Conservation (phyloP, 30 jellyfish, hydroid and myxozoan genomes). For the Hydractinia echinata region DNA sequence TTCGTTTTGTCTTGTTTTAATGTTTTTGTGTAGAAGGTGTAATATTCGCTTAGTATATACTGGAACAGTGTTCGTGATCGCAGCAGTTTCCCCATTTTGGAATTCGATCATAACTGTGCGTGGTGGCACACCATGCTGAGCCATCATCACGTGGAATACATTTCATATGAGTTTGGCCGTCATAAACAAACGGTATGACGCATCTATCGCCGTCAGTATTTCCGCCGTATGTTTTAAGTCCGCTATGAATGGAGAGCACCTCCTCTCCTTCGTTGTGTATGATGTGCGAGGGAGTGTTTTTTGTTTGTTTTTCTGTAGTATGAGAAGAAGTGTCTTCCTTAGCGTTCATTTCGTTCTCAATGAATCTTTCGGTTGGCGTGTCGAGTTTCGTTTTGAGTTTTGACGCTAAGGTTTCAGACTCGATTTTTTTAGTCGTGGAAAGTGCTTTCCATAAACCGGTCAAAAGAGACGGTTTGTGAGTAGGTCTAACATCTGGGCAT, state of each 20-base stretch:
- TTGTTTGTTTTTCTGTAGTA: not conserved
- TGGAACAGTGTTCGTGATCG: not conserved
- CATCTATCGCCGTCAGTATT: slow-evolving; percentile 15
- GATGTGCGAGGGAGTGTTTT: not conserved
- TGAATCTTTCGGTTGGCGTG: no score
- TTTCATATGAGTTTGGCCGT: slow-evolving; percentile 20
- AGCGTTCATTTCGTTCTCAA: not conserved
- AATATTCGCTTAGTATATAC: not conserved
- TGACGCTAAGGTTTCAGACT: not conserved
- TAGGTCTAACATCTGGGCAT: slow-evolving; percentile 1
- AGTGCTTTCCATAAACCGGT: not conserved
- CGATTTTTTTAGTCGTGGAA: not conserved
- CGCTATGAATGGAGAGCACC: slow-evolving; percentile 11
- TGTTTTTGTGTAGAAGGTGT: no score
- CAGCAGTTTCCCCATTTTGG: slow-evolving; percentile 36
- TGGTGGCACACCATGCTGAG: slow-evolving; percentile 32
- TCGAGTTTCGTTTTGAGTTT: no score
- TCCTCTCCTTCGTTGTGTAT: slow-evolving; percentile 5
- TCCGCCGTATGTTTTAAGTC: slow-evolving; percentile 27
- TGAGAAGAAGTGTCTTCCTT: not conserved
- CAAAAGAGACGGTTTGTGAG: not conserved
- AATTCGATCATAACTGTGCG: slow-evolving; percentile 25
- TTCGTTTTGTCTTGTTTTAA: no score
- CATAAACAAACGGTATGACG: slow-evolving; percentile 38
- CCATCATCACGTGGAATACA: slow-evolving; percentile 2